Evolutionary conservation across 30 jellyfish, hydroid and myxozoan species (phyloP), one percentile per base, ranked within the genome.

Genomic region (Aurelia sp.): DNA sequence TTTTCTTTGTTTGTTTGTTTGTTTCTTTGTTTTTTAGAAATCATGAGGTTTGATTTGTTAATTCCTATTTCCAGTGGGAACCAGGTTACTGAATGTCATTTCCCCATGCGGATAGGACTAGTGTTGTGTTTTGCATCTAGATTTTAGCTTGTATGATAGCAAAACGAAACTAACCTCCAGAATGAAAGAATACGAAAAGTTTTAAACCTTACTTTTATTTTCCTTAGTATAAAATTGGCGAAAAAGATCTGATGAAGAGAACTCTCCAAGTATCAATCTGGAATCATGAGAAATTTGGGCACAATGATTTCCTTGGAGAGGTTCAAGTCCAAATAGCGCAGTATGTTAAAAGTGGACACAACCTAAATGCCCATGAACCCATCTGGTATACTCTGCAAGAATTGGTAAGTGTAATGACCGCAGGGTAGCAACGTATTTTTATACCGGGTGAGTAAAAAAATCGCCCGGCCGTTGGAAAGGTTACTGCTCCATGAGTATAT

Each of bases 341-440:
- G 23, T 95, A 95, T 67, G 93, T 91, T 0, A 86, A 86, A 65
- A 85, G 90, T 61, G 97, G 97, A 66, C 95, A 95, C 71, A 53
- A 83, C 13, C 50, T 95, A 69, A 84, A 72, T 50, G 86, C 8
- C 41, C 97, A 86, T 27, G 93, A 95, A 69, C 90, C 94, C 44
- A 83, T 95, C 31, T 95, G 99, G 99, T 95, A 95, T 91, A 95
- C 99, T 1, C 57, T 95, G 71, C 99, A 95, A 69, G 97, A 90
- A 67, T 48, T 81, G 82, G 99, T 94, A 73, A 21, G 98, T 59
- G 35, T 16, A 11, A 37, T 5, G 50, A 37, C 9, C 33, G 33
- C 33, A 27, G 2, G 33, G 33, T 27, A 27, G 33, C 2, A 27
- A 27, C 33, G 33, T 27, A 27, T 27, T 27, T 27, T 27, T 27